Conservation (phyloP, 2,888 invertebrate species). For the Limnephilus lunatus region DNA sequence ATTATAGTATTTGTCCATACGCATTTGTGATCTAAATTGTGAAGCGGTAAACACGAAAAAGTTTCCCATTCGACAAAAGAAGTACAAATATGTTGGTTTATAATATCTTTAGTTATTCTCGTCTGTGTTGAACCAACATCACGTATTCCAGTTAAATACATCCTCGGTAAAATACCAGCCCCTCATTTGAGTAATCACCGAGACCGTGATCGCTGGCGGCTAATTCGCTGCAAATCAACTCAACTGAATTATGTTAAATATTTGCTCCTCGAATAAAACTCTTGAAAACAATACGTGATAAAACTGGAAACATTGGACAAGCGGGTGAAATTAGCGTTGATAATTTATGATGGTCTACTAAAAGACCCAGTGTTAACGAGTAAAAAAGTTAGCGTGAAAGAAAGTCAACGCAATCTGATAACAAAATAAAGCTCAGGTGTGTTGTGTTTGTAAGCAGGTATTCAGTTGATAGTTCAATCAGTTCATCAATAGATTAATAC, state of each 20-base stretch:
- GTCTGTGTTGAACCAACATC: neutral
- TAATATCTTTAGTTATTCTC: no score
- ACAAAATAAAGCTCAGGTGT: neutral
- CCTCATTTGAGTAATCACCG: neutral
- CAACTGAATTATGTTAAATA: neutral
- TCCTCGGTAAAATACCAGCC: neutral
- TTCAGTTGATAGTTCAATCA: neutral
- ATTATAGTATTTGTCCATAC: no score
- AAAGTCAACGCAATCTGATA: slow-evolving; percentile 11
- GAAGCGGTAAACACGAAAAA: no score
- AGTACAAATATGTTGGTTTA: no score
- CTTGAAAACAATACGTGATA: neutral
- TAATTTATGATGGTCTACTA: neutral
- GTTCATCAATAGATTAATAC: neutral
- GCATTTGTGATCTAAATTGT: no score
- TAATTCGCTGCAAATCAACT: neutral
- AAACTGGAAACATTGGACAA: neutral
- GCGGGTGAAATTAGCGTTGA: neutral
- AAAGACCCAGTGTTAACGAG: neutral
- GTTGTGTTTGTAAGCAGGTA: neutral
- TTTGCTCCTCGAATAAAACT: neutral
- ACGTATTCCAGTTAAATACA: neutral
- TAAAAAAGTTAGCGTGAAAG: neutral
- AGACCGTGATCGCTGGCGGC: neutral
- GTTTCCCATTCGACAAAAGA: no score